Percentiles rank a stretch among this genome's conserved stretches.
Conservation (phyloP, 2,797 vertebrate species). For the Takifugu rubripes region DNA sequence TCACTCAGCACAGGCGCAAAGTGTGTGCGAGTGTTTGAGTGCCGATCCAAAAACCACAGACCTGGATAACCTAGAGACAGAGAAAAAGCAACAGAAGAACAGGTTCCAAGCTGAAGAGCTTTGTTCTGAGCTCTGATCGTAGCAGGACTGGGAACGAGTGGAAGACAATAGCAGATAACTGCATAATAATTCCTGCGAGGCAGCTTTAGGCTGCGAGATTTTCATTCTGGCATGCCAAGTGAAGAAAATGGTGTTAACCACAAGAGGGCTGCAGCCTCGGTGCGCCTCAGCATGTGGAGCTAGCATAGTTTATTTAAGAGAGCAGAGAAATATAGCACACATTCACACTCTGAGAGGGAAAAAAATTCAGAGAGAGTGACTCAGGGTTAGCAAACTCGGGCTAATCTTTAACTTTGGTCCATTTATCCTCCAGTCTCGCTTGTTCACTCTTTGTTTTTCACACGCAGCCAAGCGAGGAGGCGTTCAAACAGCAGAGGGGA, state of each 20-base stretch:
- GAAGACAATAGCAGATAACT: conserved; percentile 21
- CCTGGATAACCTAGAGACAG: conserved; percentile 37
- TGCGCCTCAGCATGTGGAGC: no score
- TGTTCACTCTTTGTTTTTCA: neutral
- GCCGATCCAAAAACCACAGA: conserved; percentile 25
- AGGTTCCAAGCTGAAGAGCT: conserved; percentile 13
- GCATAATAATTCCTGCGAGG: conserved; percentile 14
- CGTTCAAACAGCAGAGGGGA: conserved; percentile 41
- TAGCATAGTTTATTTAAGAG: conserved; percentile 3
- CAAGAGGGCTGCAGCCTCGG: conserved; percentile 35
- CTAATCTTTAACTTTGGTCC: conserved; percentile 35
- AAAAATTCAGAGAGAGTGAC: conserved; percentile 9
- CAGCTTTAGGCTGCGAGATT: neutral
- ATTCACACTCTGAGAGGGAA: conserved; percentile 3
- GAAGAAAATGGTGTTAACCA: conserved; percentile 32
- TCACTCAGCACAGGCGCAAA: conserved; percentile 59
- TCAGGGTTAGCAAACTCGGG: neutral
- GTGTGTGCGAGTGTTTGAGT: conserved; percentile 23
- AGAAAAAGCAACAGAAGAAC: conserved; percentile 22
- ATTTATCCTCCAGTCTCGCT: conserved; percentile 8
- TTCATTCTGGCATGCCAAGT: conserved; percentile 11
- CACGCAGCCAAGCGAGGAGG: neutral
- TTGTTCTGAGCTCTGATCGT: conserved; percentile 18
- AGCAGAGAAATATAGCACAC: neutral
- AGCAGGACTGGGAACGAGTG: conserved; percentile 9